These are phyloP conservation scores for Sweltsa coloradensis DNA, from an alignment of 1,140 invertebrate species.

Conservation along the genomic window DNA sequence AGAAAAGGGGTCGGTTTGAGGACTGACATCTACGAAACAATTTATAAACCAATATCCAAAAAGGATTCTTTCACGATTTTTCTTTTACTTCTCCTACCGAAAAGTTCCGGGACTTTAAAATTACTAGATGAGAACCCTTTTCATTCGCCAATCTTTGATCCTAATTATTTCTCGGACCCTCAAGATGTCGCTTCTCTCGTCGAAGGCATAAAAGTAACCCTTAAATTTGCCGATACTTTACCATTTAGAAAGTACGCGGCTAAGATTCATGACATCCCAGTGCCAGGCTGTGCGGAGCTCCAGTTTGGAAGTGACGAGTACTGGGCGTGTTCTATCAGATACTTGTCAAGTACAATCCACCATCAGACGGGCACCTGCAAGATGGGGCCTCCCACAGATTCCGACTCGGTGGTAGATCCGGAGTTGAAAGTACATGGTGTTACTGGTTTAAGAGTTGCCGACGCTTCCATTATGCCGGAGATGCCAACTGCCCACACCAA, in stretches of 20 bases:
- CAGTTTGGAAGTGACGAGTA: no score
- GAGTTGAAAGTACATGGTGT: slow-evolving; percentile 14
- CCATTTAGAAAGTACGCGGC: no score
- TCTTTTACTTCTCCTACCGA: slow-evolving; percentile 60
- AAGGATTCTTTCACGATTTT: no score
- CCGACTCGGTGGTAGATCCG: slow-evolving; percentile 33
- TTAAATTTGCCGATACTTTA: no score
- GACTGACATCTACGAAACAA: no score
- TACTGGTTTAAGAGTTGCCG: slow-evolving; percentile 5
- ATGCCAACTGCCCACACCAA: slow-evolving; percentile 18
- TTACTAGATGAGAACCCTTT: slow-evolving; percentile 59
- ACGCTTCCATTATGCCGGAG: not conserved
- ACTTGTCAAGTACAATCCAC: no score
- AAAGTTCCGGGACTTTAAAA: slow-evolving; percentile 29
- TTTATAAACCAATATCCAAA: no score
- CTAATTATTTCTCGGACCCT: slow-evolving; percentile 77
- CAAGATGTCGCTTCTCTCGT: slow-evolving; percentile 62
- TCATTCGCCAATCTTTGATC: slow-evolving; percentile 72
- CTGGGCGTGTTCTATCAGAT: no score
- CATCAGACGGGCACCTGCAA: slow-evolving; percentile 42
- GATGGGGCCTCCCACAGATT: slow-evolving; percentile 37
- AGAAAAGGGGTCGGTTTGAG: slow-evolving; percentile 1
- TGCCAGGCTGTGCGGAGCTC: no score
- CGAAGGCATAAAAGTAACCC: no score
- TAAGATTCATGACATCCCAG: no score